Base-by-base conservation (phyloP, 2,113 vertebrate genomes). In the Marmota flaviventris region DNA sequence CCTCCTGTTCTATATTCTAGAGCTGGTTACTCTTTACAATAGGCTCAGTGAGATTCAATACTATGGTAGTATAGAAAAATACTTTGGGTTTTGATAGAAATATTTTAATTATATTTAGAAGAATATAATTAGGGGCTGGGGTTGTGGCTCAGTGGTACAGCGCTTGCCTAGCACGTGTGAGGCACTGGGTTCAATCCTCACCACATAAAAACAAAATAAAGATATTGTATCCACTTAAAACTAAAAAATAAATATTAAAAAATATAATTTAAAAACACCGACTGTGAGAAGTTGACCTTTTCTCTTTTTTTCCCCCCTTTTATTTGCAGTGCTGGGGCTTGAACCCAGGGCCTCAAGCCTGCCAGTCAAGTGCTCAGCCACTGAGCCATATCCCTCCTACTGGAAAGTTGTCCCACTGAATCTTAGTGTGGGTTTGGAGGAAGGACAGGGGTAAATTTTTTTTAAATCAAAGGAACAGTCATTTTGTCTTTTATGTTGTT, bases 41-140 rank as follows among this genome's bases (percentile, higher is more conserved):
- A 76, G 8, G 69, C 83, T 48, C 65, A 87, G 25, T 53, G 85
- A 92, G 61, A 69, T 53, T 84, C 91, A 88, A 65, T 72, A 76
- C 42, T 72, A 27, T 32, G 51, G 13, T 82, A 93, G 88, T 73
- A 63, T 32, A 93, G 67, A 82, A 76, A 45, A 82, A 89, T 67
- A 85, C 2, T 91, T 96, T 67, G 58, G 61, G 25, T 67, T 73
- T 91, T 27, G 45, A 32, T 89, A 93, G 77, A 32, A 63, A 93
- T 39, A 85, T 69, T 94, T 87, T 75, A 16, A 92, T 70, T 32
- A 51, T 95, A 89, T 77, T 86, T 86, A 58, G n/a, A 61, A 92
- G 25, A 79, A 69, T 51, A 51, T 51, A 51, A 51, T 51, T 51
- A 51, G 12, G 12, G 48, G 48, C 45, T 45, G 45, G 45, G 45